Conservation (phyloP, 2,797 vertebrate genomes). For the Perodicticus potto region DNA sequence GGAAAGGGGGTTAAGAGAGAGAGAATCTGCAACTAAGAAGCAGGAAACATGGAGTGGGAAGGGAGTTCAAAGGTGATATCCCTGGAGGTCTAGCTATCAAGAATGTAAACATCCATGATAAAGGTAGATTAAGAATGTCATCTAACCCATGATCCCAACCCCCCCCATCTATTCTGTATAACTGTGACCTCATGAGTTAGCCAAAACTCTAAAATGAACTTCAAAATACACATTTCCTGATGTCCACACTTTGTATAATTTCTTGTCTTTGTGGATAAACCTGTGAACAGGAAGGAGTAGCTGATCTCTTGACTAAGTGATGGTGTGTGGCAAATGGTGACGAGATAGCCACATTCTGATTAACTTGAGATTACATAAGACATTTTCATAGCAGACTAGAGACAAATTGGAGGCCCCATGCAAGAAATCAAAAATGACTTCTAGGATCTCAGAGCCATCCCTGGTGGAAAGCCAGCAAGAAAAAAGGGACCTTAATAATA, state of each 20-base stretch:
- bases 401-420: background rate
- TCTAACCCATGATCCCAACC: background rate
- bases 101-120: background rate
- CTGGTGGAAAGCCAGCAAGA: background rate
- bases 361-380: background rate
- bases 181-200: background rate
- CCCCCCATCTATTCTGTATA: background rate
- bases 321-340: background rate
- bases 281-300: background rate
- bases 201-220: slow-evolving; percentile 8
- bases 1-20: background rate
- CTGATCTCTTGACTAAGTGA: background rate
- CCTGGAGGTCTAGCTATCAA: background rate
- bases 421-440: background rate
- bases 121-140: background rate
- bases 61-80: background rate
- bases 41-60: background rate
- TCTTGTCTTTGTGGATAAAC: background rate
- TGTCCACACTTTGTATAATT: background rate
- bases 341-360: background rate
- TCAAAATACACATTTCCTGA: background rate
- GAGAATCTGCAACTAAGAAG: slow-evolving; percentile 14
- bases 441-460: background rate
- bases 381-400: background rate
- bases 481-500: background rate